phyloP scores from a whole-genome alignment of 2,888 invertebrate genomes.

The Germaria angustata region DNA sequence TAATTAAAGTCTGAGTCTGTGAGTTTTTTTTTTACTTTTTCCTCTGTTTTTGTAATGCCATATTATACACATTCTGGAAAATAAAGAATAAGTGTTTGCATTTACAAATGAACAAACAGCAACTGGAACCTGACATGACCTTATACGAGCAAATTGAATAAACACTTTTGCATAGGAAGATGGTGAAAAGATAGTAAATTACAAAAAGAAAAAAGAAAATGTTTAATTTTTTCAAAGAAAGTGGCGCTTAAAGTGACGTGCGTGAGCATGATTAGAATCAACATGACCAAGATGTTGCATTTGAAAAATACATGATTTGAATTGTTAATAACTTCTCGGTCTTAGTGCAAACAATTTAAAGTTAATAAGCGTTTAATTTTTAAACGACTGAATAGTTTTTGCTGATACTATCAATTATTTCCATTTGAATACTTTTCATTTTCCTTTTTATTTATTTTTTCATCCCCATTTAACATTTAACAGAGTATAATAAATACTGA shows the following conservation, averaged over 20 bases:
- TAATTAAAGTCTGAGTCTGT: conserved; percentile 32
- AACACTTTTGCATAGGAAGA: background rate
- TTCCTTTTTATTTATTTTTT: background rate
- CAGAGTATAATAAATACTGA: conserved; percentile 6
- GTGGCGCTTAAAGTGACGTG: conserved; percentile 37
- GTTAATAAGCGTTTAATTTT: background rate
- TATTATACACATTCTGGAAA: conserved; percentile 10
- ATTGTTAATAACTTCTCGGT: background rate
- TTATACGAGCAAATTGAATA: conserved; percentile 43
- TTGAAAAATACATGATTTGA: conserved; percentile 5
- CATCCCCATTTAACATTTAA: background rate
- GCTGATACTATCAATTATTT: background rate
- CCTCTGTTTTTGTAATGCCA: background rate
- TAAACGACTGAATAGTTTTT: background rate
- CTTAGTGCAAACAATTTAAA: background rate
- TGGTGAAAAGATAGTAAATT: background rate
- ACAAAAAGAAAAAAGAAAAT: background rate
- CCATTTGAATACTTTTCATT: background rate
- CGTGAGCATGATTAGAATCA: conserved; percentile 15
- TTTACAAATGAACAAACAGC: conserved; percentile 19
- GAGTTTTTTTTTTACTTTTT: background rate
- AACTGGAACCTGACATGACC: conserved; percentile 20
- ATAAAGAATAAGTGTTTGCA: conserved; percentile 15
- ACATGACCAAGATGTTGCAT: conserved; percentile 15
- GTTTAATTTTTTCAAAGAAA: conserved; percentile 6